phyloP scores from a whole-genome alignment of 1,140 invertebrate genomes.

The Drosophila sproati region DNA sequence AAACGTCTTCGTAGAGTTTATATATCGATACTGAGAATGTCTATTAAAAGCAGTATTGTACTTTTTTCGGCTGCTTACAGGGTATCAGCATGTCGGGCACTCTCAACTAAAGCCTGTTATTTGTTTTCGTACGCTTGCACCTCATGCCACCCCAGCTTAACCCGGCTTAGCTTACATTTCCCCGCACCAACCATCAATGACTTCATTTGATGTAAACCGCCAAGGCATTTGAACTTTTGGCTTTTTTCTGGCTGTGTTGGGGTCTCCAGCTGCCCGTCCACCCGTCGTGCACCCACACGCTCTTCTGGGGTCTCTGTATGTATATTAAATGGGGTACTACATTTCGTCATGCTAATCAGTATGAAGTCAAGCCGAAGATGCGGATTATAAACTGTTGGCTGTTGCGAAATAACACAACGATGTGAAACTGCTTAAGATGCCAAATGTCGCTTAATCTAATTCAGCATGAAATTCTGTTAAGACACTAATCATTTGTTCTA shows the following conservation, averaged over 20 bases:
- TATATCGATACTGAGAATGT: not conserved
- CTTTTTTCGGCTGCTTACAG: not conserved
- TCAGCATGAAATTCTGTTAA: not conserved
- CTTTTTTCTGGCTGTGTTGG: constrained; percentile 41
- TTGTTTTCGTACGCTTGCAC: constrained; percentile 53
- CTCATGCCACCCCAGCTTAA: not conserved
- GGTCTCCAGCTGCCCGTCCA: constrained; percentile 1
- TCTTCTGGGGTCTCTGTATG: constrained; percentile 8
- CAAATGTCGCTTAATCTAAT: not conserved
- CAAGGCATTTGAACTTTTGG: constrained; percentile 76
- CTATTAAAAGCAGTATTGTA: not conserved
- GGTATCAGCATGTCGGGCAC: not conserved
- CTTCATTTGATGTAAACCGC: constrained; percentile 79
- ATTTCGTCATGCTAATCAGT: constrained; percentile 81
- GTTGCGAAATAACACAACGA: constrained; percentile 24
- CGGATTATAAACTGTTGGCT: constrained; percentile 11
- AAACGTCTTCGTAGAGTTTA: no score
- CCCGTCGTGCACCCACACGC: constrained; percentile 45
- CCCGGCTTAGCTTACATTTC: not conserved
- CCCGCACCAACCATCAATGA: constrained; percentile 37
- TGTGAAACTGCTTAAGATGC: not conserved
- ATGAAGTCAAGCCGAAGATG: constrained; percentile 51
- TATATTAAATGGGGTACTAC: constrained; percentile 62
- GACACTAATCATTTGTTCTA: no score
- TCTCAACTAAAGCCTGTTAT: constrained; percentile 40